phyloP scores from a whole-genome alignment of 2,888 invertebrate genomes.

The Branchellion lobata region DNA sequence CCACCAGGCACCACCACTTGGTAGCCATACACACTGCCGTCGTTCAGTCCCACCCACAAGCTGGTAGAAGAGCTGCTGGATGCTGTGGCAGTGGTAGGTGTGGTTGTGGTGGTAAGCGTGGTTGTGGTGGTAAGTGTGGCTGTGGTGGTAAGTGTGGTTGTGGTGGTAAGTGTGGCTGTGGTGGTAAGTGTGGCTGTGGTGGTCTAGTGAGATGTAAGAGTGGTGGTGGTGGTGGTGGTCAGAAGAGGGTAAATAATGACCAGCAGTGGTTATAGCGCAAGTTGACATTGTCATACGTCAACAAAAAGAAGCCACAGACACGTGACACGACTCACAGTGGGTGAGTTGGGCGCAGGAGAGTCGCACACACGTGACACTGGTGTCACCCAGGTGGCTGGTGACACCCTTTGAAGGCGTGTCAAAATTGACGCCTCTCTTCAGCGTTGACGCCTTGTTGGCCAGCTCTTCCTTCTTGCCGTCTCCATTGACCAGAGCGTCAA shows the following conservation, averaged over 20 bases:
- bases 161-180: too few relatives aligned
- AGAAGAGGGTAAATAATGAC: too few relatives aligned
- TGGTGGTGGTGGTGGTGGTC: too few relatives aligned
- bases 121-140: too few relatives aligned
- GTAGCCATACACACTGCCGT: conserved; percentile 90
- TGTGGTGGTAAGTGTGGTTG: too few relatives aligned
- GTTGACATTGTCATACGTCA: too few relatives aligned
- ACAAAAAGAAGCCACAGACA: too few relatives aligned
- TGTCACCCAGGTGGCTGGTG: conserved; percentile 66
- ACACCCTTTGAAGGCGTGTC: conserved; percentile 59
- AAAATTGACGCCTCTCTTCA: conserved; percentile 71
- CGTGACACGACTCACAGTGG: conserved; percentile 14
- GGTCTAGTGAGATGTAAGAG: too few relatives aligned
- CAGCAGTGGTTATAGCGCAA: too few relatives aligned
- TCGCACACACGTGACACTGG: conserved; percentile 26
- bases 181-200: too few relatives aligned
- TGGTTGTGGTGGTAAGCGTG: background rate
- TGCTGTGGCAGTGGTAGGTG: background rate
- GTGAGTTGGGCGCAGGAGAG: conserved; percentile 12
- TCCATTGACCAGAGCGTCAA: conserved; percentile 23
- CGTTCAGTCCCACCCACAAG: conserved; percentile 94
- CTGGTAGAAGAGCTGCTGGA: background rate
- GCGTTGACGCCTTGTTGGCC: background rate
- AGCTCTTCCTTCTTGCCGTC: background rate
- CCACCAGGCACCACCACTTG: conserved; percentile 75